A percentile compares a stretch with the other conserved stretches of the same genome.
These are phyloP conservation scores for Patella depressa DNA, from an alignment of 2,888 invertebrate species.

Conservation along the genomic window DNA sequence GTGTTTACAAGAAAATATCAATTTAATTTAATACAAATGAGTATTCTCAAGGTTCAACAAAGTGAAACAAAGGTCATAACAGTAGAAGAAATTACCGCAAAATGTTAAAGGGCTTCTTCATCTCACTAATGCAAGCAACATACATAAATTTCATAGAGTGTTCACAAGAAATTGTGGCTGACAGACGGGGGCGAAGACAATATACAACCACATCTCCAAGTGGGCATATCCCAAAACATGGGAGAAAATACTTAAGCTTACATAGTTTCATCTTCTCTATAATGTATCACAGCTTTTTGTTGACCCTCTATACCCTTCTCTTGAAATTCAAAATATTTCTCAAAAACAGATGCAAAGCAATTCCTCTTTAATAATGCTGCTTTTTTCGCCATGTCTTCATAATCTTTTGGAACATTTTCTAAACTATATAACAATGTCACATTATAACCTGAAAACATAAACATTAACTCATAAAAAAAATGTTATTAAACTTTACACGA, in stretches of 20 bases:
- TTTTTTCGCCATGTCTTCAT: conserved; percentile 90
- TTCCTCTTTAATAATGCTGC: conserved; percentile 95
- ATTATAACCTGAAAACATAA: conserved; percentile 83
- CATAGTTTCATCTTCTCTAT: conserved; percentile 98
- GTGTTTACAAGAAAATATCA: too few relatives aligned
- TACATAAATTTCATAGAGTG: too few relatives aligned
- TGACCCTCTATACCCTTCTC: conserved; percentile 91
- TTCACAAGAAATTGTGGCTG: too few relatives aligned
- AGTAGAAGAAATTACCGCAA: too few relatives aligned
- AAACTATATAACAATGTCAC: conserved; percentile 93
- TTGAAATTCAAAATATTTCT: conserved; percentile 99
- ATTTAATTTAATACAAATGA: too few relatives aligned
- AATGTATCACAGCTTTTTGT: conserved; percentile 96
- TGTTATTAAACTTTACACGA: background rate
- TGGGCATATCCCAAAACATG: background rate
- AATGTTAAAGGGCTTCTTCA: too few relatives aligned
- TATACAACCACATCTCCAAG: too few relatives aligned
- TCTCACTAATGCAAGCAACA: too few relatives aligned
- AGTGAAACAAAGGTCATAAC: too few relatives aligned
- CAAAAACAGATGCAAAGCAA: conserved; percentile 99
- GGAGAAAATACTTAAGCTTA: conserved; percentile 72
- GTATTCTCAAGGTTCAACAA: too few relatives aligned
- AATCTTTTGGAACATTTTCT: conserved; percentile 91
- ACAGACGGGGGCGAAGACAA: too few relatives aligned
- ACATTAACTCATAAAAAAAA: background rate